These are phyloP conservation scores for Julus scandinavius DNA, from an alignment of 2,888 invertebrate species.

Conservation along the genomic window DNA sequence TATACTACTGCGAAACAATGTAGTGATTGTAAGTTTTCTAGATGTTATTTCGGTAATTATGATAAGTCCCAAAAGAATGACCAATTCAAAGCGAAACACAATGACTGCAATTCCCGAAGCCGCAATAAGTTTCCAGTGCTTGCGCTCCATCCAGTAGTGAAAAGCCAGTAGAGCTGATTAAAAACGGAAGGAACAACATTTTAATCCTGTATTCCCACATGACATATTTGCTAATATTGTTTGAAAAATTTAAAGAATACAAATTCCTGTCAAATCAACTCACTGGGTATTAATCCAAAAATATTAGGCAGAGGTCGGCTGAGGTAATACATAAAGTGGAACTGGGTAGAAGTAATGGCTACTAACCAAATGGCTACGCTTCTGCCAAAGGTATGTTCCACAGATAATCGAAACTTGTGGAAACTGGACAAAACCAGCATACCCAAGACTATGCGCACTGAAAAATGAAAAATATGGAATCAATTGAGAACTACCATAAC, in stretches of 20 bases:
- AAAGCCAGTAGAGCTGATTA: slow-evolving; percentile 82
- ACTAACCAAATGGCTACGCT: slow-evolving; percentile 85
- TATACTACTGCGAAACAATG: slow-evolving; percentile 64
- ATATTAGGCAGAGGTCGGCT: slow-evolving; percentile 95
- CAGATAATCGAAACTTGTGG: slow-evolving; percentile 76
- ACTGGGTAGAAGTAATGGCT: slow-evolving; percentile 88
- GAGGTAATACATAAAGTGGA: slow-evolving; percentile 97
- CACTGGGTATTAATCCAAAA: slow-evolving; percentile 91
- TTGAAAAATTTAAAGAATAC: no score
- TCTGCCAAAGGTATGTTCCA: slow-evolving; percentile 81
- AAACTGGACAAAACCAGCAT: slow-evolving; percentile 80
- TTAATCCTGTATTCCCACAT: background rate
- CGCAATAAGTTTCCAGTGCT: slow-evolving; percentile 79
- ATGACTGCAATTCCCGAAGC: slow-evolving; percentile 88
- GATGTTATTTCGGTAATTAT: slow-evolving; percentile 81
- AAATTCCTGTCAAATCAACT: slow-evolving; percentile 61
- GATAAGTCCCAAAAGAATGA: slow-evolving; percentile 85
- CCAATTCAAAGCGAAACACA: slow-evolving; percentile 90
- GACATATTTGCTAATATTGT: no score
- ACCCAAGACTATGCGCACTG: slow-evolving; percentile 86
- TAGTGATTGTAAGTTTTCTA: slow-evolving; percentile 74
- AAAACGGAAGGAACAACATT: slow-evolving; percentile 61
- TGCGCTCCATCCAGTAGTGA: slow-evolving; percentile 83
- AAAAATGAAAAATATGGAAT: slow-evolving; percentile 63
- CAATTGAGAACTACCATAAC: no score